phyloP scores from a whole-genome alignment of 2,888 invertebrate species.

The Acanthosepion lycidas region DNA sequence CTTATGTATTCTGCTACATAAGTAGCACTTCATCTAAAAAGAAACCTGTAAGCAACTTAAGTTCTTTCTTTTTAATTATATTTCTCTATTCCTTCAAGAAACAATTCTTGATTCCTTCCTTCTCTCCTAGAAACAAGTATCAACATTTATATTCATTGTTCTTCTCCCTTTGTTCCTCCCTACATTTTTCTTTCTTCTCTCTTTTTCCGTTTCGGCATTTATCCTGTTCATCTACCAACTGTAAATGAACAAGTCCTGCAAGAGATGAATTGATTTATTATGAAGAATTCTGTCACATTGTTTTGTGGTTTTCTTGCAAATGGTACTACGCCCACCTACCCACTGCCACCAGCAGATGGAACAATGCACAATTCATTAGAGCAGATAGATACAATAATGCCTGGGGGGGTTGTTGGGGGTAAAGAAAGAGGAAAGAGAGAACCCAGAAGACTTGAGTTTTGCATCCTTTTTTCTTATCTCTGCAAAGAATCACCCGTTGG shows the following conservation, averaged over 20 bases:
- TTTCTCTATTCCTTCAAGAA: too few relatives aligned
- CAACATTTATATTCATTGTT: background rate
- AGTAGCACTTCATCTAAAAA: too few relatives aligned
- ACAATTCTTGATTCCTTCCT: background rate
- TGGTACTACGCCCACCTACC: background rate
- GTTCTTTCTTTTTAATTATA: too few relatives aligned
- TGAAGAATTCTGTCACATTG: constrained; percentile 20
- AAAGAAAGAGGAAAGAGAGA: background rate
- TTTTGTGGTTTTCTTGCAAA: background rate
- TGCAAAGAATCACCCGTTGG: background rate
- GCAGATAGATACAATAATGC: background rate
- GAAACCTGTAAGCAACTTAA: too few relatives aligned
- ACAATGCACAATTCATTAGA: background rate
- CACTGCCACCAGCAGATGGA: background rate
- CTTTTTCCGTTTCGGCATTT: background rate
- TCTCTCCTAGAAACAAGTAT: background rate
- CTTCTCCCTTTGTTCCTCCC: background rate
- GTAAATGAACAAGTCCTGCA: background rate
- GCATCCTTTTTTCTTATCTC: background rate
- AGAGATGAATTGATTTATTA: constrained; percentile 9
- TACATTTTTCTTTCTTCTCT: background rate
- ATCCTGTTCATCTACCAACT: background rate
- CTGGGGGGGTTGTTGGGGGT: background rate
- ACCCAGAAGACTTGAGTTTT: background rate
- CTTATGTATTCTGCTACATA: too few relatives aligned